Evolutionary conservation across 2,888 invertebrate species (phyloP).

Genomic region (Cancer borealis): DNA sequence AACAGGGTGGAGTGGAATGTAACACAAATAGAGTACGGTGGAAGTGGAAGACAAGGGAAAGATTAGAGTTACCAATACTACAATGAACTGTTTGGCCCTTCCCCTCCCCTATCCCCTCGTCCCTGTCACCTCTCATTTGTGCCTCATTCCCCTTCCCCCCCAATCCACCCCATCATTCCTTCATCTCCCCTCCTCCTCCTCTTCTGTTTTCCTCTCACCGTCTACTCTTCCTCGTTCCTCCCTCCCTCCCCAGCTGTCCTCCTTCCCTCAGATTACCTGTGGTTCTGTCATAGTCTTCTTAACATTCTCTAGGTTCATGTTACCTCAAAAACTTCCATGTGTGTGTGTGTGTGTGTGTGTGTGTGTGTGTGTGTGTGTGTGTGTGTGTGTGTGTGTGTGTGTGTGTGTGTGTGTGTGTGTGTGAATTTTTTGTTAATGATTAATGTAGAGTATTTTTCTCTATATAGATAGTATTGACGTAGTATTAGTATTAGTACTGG

Average conservation of each 20-base stretch:
- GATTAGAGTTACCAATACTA: conserved; percentile 3
- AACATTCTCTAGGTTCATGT: not conserved
- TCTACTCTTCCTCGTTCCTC: not conserved
- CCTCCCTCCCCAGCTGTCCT: not conserved
- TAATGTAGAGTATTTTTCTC: not conserved
- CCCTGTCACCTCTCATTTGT: not conserved
- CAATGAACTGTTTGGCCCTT: not conserved
- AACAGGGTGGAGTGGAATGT: not conserved
- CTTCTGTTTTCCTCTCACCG: not conserved
- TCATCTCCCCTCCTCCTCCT: not conserved
- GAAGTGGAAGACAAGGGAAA: conserved; percentile 28
- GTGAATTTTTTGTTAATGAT: not conserved
- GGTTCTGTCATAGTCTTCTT: not conserved
- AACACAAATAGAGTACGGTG: not conserved
- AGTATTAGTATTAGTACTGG: no score
- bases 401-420: no score
- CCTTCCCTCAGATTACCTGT: not conserved
- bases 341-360: conserved; percentile 11
- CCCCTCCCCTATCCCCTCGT: not conserved
- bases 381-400: not conserved
- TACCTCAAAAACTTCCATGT: not conserved
- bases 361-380: conserved; percentile 20
- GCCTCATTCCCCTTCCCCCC: not conserved
- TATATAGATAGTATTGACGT: not conserved
- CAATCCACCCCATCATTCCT: not conserved